These are phyloP conservation scores for Coilia nasus DNA, from an alignment of 2,797 vertebrate species.

Conservation along the genomic window DNA sequence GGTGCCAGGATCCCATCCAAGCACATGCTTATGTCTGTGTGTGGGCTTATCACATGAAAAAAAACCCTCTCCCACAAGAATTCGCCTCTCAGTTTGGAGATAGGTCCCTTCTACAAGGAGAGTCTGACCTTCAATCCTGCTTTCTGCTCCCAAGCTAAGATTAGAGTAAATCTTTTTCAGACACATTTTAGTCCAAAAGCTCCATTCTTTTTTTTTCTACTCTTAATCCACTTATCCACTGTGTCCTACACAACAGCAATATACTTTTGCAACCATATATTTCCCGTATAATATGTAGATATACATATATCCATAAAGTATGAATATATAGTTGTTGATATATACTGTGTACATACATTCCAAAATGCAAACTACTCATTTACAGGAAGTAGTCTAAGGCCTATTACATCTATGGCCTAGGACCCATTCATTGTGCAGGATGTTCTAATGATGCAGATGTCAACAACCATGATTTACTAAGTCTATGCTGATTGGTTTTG, in stretches of 20 bases:
- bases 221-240: constrained; percentile 29
- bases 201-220: constrained; percentile 57
- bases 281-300: background rate
- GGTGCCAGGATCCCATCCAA: background rate
- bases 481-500: too few species aligned
- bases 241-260: constrained; percentile 9
- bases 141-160: constrained; percentile 67
- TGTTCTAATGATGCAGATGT: background rate
- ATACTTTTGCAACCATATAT: background rate
- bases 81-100: constrained; percentile 56
- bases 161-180: constrained; percentile 75
- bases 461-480: background rate
- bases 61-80: constrained; percentile 48
- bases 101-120: constrained; percentile 56
- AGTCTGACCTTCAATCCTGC: constrained; percentile 74
- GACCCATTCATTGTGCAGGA: background rate
- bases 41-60: background rate
- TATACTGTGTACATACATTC: too few species aligned
- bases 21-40: background rate
- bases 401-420: background rate
- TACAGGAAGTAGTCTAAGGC: too few species aligned
- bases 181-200: constrained; percentile 73
- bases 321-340: too few species aligned
- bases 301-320: too few species aligned
- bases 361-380: background rate